Evolutionary conservation across 1,140 invertebrate genomes (phyloP).

Genomic region (Grapholita molesta): DNA sequence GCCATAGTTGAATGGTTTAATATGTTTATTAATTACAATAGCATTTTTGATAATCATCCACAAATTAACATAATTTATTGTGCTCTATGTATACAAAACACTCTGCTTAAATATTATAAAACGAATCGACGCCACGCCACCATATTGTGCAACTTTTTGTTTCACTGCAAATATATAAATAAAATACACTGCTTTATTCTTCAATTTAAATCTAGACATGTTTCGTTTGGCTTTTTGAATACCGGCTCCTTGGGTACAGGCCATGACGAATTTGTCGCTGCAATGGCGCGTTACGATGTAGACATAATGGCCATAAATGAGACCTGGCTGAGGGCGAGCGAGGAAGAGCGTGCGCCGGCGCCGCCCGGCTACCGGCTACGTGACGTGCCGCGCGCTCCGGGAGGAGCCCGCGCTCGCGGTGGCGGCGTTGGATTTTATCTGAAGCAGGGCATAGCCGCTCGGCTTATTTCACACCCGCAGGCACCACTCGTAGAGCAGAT

Average conservation of each 20-base stretch:
- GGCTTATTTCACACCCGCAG: slow-evolving; percentile 8
- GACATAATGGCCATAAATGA: slow-evolving; percentile 33
- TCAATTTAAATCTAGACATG: not conserved
- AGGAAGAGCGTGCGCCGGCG: slow-evolving; percentile 25
- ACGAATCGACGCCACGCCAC: too few relatives aligned
- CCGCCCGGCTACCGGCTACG: slow-evolving; percentile 21
- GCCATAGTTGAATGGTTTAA: too few relatives aligned
- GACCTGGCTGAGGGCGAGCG: slow-evolving; percentile 27
- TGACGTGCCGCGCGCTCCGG: slow-evolving; percentile 18
- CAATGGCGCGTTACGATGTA: slow-evolving; percentile 10
- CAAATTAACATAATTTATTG: too few relatives aligned
- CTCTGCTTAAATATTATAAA: too few relatives aligned
- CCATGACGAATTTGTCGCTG: slow-evolving; percentile 29
- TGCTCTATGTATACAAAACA: too few relatives aligned
- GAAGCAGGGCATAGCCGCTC: slow-evolving; percentile 7
- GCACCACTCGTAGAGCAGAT: slow-evolving; percentile 22
- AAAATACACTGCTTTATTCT: not conserved
- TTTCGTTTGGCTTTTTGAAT: slow-evolving; percentile 25
- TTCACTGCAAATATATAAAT: not conserved
- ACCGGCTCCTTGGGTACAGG: slow-evolving; percentile 24
- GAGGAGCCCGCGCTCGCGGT: slow-evolving; percentile 15
- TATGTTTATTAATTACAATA: not conserved
- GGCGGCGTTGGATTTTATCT: slow-evolving; percentile 32
- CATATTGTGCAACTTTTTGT: not conserved
- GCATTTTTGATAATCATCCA: too few relatives aligned